Evolutionary conservation across 92 coral and sea anemone species (phyloP).

Genomic region (Hydrozoanthus gracilis): DNA sequence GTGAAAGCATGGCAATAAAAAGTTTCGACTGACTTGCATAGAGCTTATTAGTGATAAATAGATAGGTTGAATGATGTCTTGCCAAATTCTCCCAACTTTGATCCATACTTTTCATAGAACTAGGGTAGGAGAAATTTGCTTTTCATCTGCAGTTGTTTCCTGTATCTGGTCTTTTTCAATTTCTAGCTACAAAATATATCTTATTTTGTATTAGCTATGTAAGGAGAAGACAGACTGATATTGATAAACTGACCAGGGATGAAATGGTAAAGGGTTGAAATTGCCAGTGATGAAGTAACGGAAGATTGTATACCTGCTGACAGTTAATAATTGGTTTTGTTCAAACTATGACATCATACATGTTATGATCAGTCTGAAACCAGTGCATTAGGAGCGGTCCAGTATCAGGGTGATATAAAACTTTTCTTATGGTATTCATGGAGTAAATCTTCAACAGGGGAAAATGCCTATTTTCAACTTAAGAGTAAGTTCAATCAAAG

Average conservation of each 20-base stretch:
- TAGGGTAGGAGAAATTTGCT: no score
- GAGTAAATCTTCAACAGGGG: background rate
- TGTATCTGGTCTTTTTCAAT: no score
- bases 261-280: background rate
- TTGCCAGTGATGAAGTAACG: constrained; percentile 33
- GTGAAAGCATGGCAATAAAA: no score
- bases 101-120: no score
- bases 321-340: constrained; percentile 1
- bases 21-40: no score
- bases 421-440: background rate
- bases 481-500: constrained; percentile 68
- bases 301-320: constrained; percentile 2
- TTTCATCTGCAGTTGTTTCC: no score
- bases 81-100: no score
- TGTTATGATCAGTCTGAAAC: constrained; percentile 23
- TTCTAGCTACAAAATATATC: no score
- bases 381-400: background rate
- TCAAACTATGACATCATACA: constrained; percentile 41
- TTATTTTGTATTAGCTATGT: no score
- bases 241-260: background rate
- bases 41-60: no score
- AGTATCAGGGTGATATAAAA: background rate
- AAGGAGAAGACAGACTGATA: no score
- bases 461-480: constrained; percentile 76
- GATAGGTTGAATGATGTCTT: no score